Evolutionary conservation across 2,888 invertebrate species (phyloP), one percentile per base, ranked within the genome.

Genomic region (Clepsis dumicolana): DNA sequence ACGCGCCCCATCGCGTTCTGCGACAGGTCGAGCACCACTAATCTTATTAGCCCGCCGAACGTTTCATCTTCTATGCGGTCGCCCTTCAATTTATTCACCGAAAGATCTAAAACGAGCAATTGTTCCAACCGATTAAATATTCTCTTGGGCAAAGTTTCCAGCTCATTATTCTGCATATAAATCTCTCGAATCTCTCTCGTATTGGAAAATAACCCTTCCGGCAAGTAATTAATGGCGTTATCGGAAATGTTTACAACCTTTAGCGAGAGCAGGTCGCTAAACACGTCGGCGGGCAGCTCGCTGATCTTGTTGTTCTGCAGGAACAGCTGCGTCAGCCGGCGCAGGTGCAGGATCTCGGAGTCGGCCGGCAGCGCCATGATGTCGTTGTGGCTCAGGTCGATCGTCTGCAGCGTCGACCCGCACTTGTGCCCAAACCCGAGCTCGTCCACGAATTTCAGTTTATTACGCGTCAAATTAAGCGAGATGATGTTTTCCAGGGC

Each of bases 11-110:
- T 89, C 69, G 95, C 94, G 87, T 98, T 98, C 87, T 96, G 96
- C 32, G 97, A 97, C 79, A 98, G 94, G 93, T 98, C 97, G 80
- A 98, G 94, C 75, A 98, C 96, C 80, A 98, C 97, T 85, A 97
- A 94, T 73, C 98, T 95, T 81, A 98, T 97, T 80, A 98, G 94
- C 74, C 98, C 98, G 74, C 96, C 95, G 86, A 98, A 98, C 74
- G 97, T 97, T 78, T 96, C 96, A 81, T 97, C 96, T 92, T 97
- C 97, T 82, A 98, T 95, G 85, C 96, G 97, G 86, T 96, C 96
- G 88, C 97, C 97, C 78, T 96, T 96, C 86, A 98, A 94, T 90
- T 97, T 97, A 93, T 98, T 98, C 81, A 95, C 96, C 73, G 97
- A 97, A 83, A 98, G 94, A 94, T 98, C 97, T 81, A 98, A 94